Evolutionary conservation across 2,888 invertebrate species (phyloP).

Genomic region (Cheilosia vernalis): DNA sequence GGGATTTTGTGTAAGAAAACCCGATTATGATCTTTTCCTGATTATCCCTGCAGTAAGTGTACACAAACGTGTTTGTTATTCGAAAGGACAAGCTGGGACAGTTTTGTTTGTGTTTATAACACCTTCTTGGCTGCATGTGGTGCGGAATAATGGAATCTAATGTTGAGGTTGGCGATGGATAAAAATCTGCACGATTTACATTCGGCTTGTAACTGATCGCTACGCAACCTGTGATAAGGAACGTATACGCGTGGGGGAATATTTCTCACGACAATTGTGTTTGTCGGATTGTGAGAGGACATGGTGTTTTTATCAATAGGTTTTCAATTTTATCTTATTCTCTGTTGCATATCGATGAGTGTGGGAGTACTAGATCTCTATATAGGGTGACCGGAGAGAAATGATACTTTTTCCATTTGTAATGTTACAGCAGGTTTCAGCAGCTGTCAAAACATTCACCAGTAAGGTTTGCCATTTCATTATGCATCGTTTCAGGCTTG

Average conservation of each 20-base stretch:
- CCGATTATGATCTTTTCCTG: slow-evolving; percentile 55
- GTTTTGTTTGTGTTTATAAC: slow-evolving; percentile 48
- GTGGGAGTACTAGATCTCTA: no score
- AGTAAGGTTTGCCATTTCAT: no score
- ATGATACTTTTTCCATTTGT: no score
- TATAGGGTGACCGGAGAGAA: no score
- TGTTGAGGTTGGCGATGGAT: slow-evolving; percentile 26
- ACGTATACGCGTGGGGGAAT: slow-evolving; percentile 2
- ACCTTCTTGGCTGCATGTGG: slow-evolving; percentile 36
- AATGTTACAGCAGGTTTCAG: no score
- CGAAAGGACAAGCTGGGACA: slow-evolving; percentile 39
- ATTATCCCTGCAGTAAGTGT: slow-evolving; percentile 30
- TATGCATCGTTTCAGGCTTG: no score
- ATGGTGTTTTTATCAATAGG: no score
- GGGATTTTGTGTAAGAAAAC: slow-evolving; percentile 49
- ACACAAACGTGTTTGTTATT: slow-evolving; percentile 47
- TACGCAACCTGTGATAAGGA: slow-evolving; percentile 1
- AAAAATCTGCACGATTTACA: slow-evolving; percentile 52
- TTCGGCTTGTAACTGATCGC: slow-evolving; percentile 30
- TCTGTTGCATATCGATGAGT: no score
- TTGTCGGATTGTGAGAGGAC: no score
- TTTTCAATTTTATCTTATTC: no score
- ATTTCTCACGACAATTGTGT: slow-evolving; percentile 32
- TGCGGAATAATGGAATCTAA: slow-evolving; percentile 57
- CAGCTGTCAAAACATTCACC: no score